Base-by-base conservation (phyloP, 2,113 vertebrate genomes). In the Scomber colias region DNA sequence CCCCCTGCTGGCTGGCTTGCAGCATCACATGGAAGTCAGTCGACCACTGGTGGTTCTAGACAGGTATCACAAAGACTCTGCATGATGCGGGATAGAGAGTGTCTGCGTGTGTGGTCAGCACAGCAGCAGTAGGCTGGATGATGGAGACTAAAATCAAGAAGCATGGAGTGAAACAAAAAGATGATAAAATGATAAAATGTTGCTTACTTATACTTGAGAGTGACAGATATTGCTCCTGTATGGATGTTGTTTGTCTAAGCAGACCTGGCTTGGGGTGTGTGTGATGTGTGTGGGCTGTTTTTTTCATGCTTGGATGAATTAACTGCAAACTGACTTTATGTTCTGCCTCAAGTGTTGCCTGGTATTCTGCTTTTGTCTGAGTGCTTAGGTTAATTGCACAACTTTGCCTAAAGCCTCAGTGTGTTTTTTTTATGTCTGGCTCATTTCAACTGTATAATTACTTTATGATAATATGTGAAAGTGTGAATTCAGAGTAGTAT, bases 1-100 rank as follows among this genome's bases (percentile, higher is more conserved):
- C 88, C 92, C 94, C 80, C 92, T 95, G 86, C 91, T 95, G 91
- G 89, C 53, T 16, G 92, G 87, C n/a, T 88, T 86, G 83, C 89
- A 91, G 72, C 87, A 93, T 75, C 92, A 92, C 89, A 87, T 62
- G 69, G 90, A 94, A 64, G 76, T 75, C 82, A 82, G 87, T 87
- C 60, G 21, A 75, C 85, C 90, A 16, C 50, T 77, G 66, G 55
- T 88, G 85, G 81, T 77, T 76, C 61, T 90, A 76, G 82, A 89
- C 19, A 51, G 95, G 95, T 96, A 95, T 80, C 71, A 65, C 49
- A 19, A 17, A 56, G 54, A 19, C 35, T 62, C 31, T 19, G 84
- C 76, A 86, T 87, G 89, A 82, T 65, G 60, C 64, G 46, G 44
- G 85, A 11, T 65, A 45, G 71, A 13, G 65, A 35, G 61, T 12